Conservation (phyloP, 2,113 vertebrate genomes). For the Anas platyrhynchos region DNA sequence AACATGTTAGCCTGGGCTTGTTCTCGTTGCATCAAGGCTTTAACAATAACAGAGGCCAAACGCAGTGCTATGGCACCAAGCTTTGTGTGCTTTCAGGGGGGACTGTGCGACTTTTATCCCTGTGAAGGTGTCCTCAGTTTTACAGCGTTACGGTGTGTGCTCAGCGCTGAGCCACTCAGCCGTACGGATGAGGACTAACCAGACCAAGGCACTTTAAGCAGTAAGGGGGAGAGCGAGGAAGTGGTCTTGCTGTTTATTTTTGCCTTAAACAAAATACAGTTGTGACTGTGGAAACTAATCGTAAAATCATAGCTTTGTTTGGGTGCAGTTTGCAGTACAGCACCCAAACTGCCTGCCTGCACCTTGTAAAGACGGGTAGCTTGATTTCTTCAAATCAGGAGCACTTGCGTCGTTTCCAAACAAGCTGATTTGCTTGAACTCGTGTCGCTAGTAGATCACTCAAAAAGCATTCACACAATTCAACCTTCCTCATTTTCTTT, state of each 20-base stretch:
- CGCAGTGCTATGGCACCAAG: neutral
- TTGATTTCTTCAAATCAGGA: neutral
- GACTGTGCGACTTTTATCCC: neutral
- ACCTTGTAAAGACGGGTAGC: neutral
- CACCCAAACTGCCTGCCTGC: neutral
- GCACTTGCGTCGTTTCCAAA: neutral
- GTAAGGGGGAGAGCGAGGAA: conserved; percentile 72
- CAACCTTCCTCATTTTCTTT: neutral
- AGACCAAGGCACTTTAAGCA: conserved; percentile 46
- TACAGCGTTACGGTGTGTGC: neutral
- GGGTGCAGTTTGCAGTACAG: neutral
- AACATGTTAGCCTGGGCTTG: neutral
- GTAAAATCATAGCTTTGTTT: neutral
- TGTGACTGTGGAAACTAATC: neutral
- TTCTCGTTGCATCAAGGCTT: neutral
- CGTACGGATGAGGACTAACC: neutral
- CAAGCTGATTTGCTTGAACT: neutral
- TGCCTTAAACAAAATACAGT: conserved; percentile 29
- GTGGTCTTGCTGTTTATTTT: conserved; percentile 54
- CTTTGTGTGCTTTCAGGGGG: neutral
- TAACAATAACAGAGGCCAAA: neutral
- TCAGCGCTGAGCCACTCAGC: neutral
- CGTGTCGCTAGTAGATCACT: accelerated
- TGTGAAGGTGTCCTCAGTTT: neutral
- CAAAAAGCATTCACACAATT: neutral